A percentile compares a stretch with the other conserved stretches of the same genome.
These are phyloP conservation scores for Platynereis dumerilii DNA, from an alignment of 2,888 invertebrate species.

Conservation along the genomic window DNA sequence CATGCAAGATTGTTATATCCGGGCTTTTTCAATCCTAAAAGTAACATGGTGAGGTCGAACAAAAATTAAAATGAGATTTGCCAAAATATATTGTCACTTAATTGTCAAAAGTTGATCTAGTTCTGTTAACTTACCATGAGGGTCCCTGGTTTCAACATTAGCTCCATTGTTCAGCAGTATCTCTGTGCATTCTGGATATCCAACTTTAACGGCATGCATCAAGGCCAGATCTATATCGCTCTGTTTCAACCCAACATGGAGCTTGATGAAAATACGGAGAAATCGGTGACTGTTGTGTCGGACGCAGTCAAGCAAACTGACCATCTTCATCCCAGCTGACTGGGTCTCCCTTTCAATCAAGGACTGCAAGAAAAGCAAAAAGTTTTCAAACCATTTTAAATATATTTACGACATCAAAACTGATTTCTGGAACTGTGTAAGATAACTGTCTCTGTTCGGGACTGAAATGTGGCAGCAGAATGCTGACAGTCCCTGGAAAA, in stretches of 20 bases:
- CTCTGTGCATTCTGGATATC: constrained; percentile 32
- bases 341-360: constrained; percentile 36
- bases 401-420: too few relatives aligned
- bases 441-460: too few relatives aligned
- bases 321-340: constrained; percentile 33
- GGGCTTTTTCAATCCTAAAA: too few relatives aligned
- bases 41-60: too few relatives aligned
- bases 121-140: constrained; percentile 15
- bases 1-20: too few relatives aligned
- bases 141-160: constrained; percentile 27
- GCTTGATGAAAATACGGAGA: constrained; percentile 30
- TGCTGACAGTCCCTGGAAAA: too few relatives aligned
- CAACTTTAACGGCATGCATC: constrained; percentile 35
- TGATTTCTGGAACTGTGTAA: too few relatives aligned
- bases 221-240: constrained; percentile 30
- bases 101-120: too few relatives aligned
- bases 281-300: constrained; percentile 33
- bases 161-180: constrained; percentile 34
- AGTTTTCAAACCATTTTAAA: too few relatives aligned
- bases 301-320: constrained; percentile 31
- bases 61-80: too few relatives aligned
- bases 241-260: constrained; percentile 29
- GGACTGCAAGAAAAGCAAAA: constrained; percentile 29
- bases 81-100: too few relatives aligned
- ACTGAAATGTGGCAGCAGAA: too few relatives aligned